Conservation (phyloP, 2,888 invertebrate species). For the Coelinius sp. region DNA sequence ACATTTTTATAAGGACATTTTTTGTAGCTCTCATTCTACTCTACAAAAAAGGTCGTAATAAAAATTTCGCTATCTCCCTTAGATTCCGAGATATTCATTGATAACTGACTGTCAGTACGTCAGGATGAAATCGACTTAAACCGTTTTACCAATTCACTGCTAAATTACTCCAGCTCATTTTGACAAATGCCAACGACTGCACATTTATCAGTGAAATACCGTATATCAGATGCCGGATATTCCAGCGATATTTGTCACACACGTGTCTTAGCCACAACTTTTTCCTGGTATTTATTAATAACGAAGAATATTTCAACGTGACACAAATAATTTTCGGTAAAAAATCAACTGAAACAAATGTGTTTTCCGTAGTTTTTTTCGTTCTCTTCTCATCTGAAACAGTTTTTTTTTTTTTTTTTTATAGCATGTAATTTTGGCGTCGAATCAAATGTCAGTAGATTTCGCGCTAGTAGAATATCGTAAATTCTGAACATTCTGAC, state of each 20-base stretch:
- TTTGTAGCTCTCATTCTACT: too few species aligned
- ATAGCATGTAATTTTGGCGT: conserved; percentile 39
- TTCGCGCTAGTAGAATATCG: conserved; percentile 10
- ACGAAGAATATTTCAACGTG: conserved; percentile 3
- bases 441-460: conserved; percentile 33
- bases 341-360: not conserved
- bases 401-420: conserved; percentile 27
- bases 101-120: too few species aligned
- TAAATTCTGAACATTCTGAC: not conserved
- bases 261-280: not conserved
- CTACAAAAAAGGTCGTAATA: too few species aligned
- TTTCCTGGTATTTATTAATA: conserved; percentile 8
- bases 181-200: not conserved
- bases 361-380: not conserved
- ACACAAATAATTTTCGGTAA: not conserved
- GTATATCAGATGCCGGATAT: not conserved
- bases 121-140: too few species aligned
- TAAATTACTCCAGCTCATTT: not conserved
- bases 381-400: not conserved
- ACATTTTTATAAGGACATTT: too few species aligned
- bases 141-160: too few species aligned
- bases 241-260: not conserved
- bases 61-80: not conserved
- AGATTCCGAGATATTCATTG: not conserved
- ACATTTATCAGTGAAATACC: not conserved